Evolutionary conservation across 64 coral and sea anemone genomes (phyloP), one percentile per base, ranked within the genome.

Genomic region (Montipora capricornis): DNA sequence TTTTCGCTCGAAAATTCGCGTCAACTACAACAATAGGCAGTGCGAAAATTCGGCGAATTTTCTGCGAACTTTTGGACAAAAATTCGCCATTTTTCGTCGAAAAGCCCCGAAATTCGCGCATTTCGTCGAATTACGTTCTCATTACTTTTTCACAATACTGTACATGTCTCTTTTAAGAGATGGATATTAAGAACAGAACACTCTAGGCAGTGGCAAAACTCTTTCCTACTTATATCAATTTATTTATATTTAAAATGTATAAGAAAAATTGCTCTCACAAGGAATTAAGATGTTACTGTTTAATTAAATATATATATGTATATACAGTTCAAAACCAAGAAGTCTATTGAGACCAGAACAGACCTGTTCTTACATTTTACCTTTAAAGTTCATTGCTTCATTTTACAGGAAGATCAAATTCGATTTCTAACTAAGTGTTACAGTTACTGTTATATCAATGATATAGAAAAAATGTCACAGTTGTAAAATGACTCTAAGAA

Each of bases 371-470:
- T 69, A 12, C 66, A 74, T 74, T 74, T n/a, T 20, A 74, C 70
- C 70, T n/a, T 20, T 6, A 20, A 74, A 74, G 70, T 74, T 74
- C 70, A 74, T 74, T 74, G 70, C 70, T 74, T 0, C 70, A 74
- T 14, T 74, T 0, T n/a, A 74, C 16, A 74, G 70, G 70, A 74
- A 74, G 70, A 74, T 74, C 70, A 74, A 74, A 74, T 74, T 74
- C 70, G 0, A 74, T 74, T 74, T 74, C 70, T 74, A 74, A 74
- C 70, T 74, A 74, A 74, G 70, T 74, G 20, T 74, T 74, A 74
- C 70, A 20, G 70, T 74, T 29, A 74, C 70, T 74, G 70, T 37
- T 74, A 74, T 74, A 74, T 74, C 70, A 74, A 20, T 74, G 70
- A 74, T 74, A 74, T 24, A 73, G 16, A 73, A 73, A 73, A 73